Base-by-base conservation (phyloP, 2,888 invertebrate genomes). In the Athalia rosae region DNA sequence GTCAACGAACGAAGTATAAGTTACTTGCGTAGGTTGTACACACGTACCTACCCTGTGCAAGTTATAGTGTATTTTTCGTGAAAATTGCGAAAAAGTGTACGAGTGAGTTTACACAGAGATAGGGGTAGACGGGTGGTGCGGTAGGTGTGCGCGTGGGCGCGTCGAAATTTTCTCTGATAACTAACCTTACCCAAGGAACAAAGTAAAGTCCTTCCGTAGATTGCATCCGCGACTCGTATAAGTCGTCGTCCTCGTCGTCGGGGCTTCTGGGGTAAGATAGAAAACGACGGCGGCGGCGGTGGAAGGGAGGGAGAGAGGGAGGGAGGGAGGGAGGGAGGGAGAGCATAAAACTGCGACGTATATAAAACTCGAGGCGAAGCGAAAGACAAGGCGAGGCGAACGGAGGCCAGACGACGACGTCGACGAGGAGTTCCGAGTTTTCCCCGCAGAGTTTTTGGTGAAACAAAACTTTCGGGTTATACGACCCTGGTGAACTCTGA, bases 141-240 rank as follows among this genome's bases (percentile, higher is more conserved):
- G 28, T 28, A 28, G 28, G 28, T 28, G 28, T 28, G 28, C 28
- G 28, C 28, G 28, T 28, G 28, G 28, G 28, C 28, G 28, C 28
- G 28, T 28, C 28, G 28, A 28, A 28, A 28, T 28, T 28, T 28
- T 28, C 28, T 28, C 28, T 28, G 28, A 28, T 28, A 15, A 81
- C 84, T 84, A 84, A 85, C 85, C 85, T 85, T 80, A 82, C 82
- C 83, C 84, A 28, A 28, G 28, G 28, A 85, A 85, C 82, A 79
- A 81, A 83, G 84, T 84, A 85, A 85, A 83, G 82, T 81, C 83
- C 79, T 78, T 82, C 80, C 71, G 43, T 71, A 71, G 71, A 71
- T 71, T 81, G 79, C 28, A 77, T 79, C 66, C 77, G 76, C 79
- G 78, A 78, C 80, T 83, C 84, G 81, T 83, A 82, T 82, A 80